Conservation (phyloP, 2,888 invertebrate species). For the Coremacera marginata region DNA sequence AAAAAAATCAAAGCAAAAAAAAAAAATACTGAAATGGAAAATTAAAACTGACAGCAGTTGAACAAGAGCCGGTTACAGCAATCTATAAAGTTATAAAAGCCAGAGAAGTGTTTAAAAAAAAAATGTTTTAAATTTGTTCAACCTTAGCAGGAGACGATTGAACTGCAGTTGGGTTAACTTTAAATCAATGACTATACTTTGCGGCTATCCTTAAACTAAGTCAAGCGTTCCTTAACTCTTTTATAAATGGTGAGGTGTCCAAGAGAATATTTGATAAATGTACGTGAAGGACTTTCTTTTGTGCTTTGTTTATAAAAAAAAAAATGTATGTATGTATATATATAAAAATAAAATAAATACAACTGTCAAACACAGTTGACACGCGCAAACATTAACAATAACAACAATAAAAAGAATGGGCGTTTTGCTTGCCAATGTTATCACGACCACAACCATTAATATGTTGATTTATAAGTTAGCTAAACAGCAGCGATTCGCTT, state of each 20-base stretch:
- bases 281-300: too few species aligned
- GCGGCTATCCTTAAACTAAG: background rate
- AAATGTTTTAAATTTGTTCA: background rate
- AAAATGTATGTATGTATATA: too few species aligned
- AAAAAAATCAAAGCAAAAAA: background rate
- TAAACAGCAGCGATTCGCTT: background rate
- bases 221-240: too few species aligned
- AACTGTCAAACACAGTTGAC: slow-evolving; percentile 4
- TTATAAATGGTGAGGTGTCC: too few species aligned
- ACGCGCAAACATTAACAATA: background rate
- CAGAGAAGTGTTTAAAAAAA: background rate
- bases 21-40: slow-evolving; percentile 23
- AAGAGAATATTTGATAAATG: too few species aligned
- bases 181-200: background rate
- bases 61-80: background rate
- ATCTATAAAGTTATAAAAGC: background rate
- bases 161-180: background rate
- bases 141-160: too few species aligned
- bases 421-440: background rate
- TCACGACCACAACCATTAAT: background rate
- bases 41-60: slow-evolving; percentile 20
- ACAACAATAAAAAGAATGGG: background rate
- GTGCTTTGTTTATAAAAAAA: background rate
- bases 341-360: background rate
- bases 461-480: slow-evolving; percentile 2